Conservation (phyloP, 2,113 vertebrate genomes). For the Ciconia stormi region DNA sequence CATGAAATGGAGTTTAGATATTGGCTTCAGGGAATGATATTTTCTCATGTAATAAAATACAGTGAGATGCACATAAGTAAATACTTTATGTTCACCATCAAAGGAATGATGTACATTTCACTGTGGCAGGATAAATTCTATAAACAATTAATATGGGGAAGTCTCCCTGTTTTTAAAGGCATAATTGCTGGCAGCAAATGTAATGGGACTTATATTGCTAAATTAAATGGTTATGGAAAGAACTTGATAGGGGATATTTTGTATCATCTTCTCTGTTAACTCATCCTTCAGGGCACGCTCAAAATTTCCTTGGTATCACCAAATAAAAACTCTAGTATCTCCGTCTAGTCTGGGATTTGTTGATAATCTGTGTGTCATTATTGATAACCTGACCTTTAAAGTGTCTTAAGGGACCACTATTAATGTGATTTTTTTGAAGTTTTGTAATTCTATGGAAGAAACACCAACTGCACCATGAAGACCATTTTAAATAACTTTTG, state of each 20-base stretch:
- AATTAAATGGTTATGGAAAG: background rate
- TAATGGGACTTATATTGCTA: background rate
- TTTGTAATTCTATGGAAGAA: background rate
- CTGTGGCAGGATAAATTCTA: background rate
- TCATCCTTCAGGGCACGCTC: background rate
- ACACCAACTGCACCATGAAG: background rate
- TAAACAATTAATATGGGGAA: background rate
- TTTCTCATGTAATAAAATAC: slow-evolving; percentile 44
- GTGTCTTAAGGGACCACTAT: background rate
- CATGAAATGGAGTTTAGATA: slow-evolving; percentile 42
- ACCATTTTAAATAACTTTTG: background rate
- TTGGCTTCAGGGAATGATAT: background rate
- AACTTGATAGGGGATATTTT: background rate
- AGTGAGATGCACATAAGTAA: background rate
- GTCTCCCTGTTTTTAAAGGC: background rate
- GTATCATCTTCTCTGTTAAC: background rate
- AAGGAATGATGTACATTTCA: background rate
- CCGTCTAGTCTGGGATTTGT: background rate
- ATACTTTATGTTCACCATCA: background rate
- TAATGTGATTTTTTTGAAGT: background rate
- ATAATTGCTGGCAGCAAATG: background rate
- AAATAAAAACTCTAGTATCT: background rate
- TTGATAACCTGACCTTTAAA: background rate
- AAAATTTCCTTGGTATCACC: background rate
- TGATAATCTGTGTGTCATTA: background rate